Evolutionary conservation across 2,113 vertebrate genomes (phyloP), one percentile per base, ranked within the genome.

Genomic region (Tychaedon coryphoeus): DNA sequence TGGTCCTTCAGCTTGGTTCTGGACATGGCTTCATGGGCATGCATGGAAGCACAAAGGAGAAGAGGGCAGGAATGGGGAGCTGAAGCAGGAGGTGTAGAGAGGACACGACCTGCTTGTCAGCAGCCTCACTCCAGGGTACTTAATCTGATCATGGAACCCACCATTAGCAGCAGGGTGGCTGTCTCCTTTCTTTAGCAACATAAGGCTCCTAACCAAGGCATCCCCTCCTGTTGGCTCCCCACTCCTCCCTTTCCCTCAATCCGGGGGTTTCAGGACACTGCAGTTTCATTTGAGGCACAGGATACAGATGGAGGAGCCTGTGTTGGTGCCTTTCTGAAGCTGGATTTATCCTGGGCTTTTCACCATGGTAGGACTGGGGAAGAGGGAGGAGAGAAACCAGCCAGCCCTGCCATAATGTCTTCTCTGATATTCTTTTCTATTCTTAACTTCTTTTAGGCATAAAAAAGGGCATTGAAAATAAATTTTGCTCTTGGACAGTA

Each of bases 21-120:
- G 76, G 43, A 34, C 1, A 0, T 14, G 36, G 60, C 56, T 66
- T 70, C n/a, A 9, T 5, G 25, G 42, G 4, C 65, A 22, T 0
- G 0, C 0, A 3, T 40, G 53, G 48, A 54, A 43, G 38, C 26
- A 36, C 26, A 15, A 54, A 57, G 75, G 58, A 45, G 60, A 56
- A 47, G 38, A 50, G 33, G 0, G 18, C 6, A 31, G 47, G 48
- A 43, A 26, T 43, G n/a, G 40, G 65, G 60, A 48, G 40, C 36
- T 16, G 77, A 29, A 66, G 43, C 54, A 12, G 43, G 14, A 66
- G 51, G 11, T n/a, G 40, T 26, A 50, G 26, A 22, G 19, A 19
- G 42, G 20, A 61, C 48, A 7, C 0, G 4, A 74, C 26, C 47
- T 34, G 43, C 29, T 80, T 62, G 42, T 66, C 54, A 70, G 76